These are phyloP conservation scores for Opisthograptis luteolata DNA, from an alignment of 2,888 invertebrate species.

Conservation along the genomic window DNA sequence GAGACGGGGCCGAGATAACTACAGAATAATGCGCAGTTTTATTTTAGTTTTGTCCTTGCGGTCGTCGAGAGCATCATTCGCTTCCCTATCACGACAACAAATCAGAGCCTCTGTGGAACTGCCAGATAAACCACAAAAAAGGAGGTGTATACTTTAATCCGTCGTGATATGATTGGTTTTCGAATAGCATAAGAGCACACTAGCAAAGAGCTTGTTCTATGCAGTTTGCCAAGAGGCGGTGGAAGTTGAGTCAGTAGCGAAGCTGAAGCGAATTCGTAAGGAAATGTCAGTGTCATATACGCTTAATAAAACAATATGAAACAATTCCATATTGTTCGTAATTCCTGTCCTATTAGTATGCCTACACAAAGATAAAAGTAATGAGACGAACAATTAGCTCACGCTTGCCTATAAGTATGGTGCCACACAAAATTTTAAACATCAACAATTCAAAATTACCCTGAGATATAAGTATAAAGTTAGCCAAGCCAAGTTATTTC, in stretches of 20 bases:
- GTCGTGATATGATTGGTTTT: constrained; percentile 57
- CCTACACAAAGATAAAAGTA: too few species aligned
- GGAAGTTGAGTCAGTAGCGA: constrained; percentile 3
- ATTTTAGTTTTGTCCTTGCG: constrained; percentile 73
- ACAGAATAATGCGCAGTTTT: constrained; percentile 64
- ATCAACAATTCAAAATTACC: too few species aligned
- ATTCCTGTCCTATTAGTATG: too few species aligned
- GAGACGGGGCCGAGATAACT: constrained; percentile 56
- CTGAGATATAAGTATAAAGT: too few species aligned
- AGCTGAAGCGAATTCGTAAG: not conserved
- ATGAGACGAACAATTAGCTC: too few species aligned
- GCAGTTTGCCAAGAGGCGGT: constrained; percentile 51
- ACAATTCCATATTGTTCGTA: too few species aligned
- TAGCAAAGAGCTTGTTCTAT: constrained; percentile 63
- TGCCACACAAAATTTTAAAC: too few species aligned
- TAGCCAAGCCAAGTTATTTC: too few species aligned
- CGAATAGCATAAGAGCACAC: constrained; percentile 59
- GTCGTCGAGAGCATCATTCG: constrained; percentile 71
- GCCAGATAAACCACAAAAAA: constrained; percentile 58
- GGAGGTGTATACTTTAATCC: constrained; percentile 50
- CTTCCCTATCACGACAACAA: constrained; percentile 70
- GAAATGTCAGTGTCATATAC: too few species aligned
- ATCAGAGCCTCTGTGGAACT: constrained; percentile 69
- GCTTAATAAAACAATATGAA: too few species aligned
- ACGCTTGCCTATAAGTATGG: too few species aligned